Evolutionary conservation across 2,113 vertebrate genomes (phyloP), one percentile per base, ranked within the genome.

Genomic region (Aplodontia rufa): DNA sequence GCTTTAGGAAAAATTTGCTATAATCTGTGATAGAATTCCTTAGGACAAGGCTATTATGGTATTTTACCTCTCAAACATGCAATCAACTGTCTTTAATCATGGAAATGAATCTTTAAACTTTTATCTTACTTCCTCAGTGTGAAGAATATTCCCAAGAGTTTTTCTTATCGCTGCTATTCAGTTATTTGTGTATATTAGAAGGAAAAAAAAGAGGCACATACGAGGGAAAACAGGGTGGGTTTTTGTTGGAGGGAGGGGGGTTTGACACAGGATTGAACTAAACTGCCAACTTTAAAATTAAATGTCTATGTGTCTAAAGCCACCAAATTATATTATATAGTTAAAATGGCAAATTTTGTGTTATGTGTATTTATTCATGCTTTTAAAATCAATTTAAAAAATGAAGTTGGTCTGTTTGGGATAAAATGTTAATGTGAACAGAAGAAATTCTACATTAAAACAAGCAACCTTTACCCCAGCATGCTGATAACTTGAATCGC

Each of bases 91-190:
- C 66, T 93, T 74, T 93, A 30, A 80, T 78, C 42, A 26, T 9
- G 32, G 81, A 78, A 88, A 92, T 40, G 49, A 84, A 90, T 79
- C 95, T 97, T 97, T 88, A 92, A 97, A 97, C 87, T 97, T 97
- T 97, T 90, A 97, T 97, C 96, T 98, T 94, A 91, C 94, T 95
- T 97, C 87, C 58, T 96, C 87, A 93, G 96, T 97, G 97, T 85
- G 94, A 97, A 89, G 89, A 79, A 93, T 79, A 88, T 91, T 97
- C 93, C 62, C 11, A 78, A 32, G 75, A 90, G 55, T 89, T 90
- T 96, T 81, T 78, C 45, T 58, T 62, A 74, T 24, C 53, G 47
- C 51, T 87, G 47, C 51, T 87, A 3, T 79, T 60, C 72, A 47
- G 30, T 37, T 58, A 55, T 71, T 87, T 42, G 55, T 19, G 64